Percentiles rank a stretch among this genome's conserved stretches.
Conservation (phyloP, 2,888 invertebrate genomes). For the Mimas tiliae region DNA sequence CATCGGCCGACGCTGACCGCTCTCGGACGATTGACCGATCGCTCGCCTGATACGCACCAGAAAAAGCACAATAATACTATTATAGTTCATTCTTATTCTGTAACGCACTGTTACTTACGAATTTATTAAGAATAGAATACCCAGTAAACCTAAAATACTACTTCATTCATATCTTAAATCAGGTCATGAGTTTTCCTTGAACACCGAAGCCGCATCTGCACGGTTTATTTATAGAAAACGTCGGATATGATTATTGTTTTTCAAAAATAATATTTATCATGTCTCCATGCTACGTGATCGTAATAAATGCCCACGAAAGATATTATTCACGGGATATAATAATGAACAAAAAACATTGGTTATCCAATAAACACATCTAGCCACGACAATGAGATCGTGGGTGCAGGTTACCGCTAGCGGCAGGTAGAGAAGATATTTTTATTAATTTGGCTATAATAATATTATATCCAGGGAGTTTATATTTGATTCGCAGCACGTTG, state of each 20-base stretch:
- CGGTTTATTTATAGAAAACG: conserved; percentile 16
- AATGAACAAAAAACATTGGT: background rate
- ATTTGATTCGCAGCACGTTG: conserved; percentile 60
- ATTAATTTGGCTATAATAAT: conserved; percentile 61
- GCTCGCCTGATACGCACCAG: background rate
- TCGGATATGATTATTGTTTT: conserved; percentile 1
- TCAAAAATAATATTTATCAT: background rate
- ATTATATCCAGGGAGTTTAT: conserved; percentile 46
- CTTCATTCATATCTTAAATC: conserved; percentile 39
- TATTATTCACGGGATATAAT: background rate
- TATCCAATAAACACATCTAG: background rate
- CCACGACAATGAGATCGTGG: background rate
- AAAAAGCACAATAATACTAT: background rate
- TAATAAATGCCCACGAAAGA: background rate
- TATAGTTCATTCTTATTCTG: background rate
- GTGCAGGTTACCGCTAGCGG: conserved; percentile 33
- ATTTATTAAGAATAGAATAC: conserved; percentile 9
- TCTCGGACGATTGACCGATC: background rate
- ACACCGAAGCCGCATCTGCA: conserved; percentile 28
- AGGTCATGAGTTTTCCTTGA: conserved; percentile 21
- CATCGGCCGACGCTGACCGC: conserved; percentile 11
- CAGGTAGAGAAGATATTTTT: conserved; percentile 45
- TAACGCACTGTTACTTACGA: background rate
- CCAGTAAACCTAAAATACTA: conserved; percentile 28
- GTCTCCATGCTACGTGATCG: background rate